These are phyloP conservation scores for Cheilosia impressa DNA, from an alignment of 2,888 invertebrate species.

Conservation along the genomic window DNA sequence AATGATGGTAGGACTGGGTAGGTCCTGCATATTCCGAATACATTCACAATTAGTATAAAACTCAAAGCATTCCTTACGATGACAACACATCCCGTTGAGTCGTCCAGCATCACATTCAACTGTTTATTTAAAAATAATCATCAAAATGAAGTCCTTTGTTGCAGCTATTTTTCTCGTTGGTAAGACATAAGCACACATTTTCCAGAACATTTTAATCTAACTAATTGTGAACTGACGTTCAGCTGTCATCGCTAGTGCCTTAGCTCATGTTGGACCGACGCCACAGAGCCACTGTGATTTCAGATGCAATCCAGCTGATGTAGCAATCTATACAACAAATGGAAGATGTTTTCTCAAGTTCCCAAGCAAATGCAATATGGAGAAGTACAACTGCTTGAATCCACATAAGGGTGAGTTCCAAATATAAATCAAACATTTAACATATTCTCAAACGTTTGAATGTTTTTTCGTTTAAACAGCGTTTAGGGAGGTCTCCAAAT, in stretches of 20 bases:
- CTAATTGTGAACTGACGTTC: not conserved
- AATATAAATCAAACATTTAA: not conserved
- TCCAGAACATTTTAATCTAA: not conserved
- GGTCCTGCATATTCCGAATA: no score
- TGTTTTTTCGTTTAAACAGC: conserved; percentile 7
- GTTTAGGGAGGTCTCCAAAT: conserved; percentile 29
- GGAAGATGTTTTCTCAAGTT: conserved; percentile 79
- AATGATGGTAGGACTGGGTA: no score
- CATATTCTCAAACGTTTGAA: no score
- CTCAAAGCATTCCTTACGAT: not conserved
- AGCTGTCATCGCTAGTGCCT: conserved; percentile 30
- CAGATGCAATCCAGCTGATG: conserved; percentile 76
- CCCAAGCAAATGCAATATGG: conserved; percentile 77
- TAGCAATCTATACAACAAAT: conserved; percentile 78
- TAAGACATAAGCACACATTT: conserved; percentile 10
- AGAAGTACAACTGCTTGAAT: conserved; percentile 79
- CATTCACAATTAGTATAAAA: no score
- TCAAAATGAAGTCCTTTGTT: conserved; percentile 38
- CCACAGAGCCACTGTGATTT: conserved; percentile 76
- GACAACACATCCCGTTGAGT: conserved; percentile 25
- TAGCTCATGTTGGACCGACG: conserved; percentile 19
- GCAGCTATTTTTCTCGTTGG: conserved; percentile 27
- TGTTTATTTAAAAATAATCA: not conserved
- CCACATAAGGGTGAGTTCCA: conserved; percentile 74
- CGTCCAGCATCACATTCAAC: not conserved